Base-by-base conservation (phyloP, 2,113 vertebrate genomes). In the Condylura cristata region DNA sequence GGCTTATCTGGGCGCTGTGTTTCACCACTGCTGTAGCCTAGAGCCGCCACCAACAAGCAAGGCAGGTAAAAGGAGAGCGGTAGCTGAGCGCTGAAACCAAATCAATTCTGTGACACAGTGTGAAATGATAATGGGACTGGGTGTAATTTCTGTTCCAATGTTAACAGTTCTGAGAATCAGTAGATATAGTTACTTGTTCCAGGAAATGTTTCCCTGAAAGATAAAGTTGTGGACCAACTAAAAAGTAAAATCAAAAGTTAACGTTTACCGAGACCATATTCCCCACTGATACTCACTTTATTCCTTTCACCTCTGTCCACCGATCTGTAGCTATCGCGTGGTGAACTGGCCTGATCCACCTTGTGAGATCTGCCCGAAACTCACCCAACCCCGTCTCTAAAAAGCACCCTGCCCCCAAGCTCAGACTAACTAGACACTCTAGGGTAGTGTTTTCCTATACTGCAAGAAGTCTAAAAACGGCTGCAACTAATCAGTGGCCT, bases 161-260 rank as follows among this genome's bases (percentile, higher is more conserved):
- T 81, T 92, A 95, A 41, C 63, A 84, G 41, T 94, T 83, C 61
- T 89, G 71, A 76, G 76, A 71, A 82, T 66, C 89, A 91, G 83
- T 51, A 80, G 85, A 97, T 20, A 85, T 90, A 90, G 24, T 48
- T 61, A 41, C n/a, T 84, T 95, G 46, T 87, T 88, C 46, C 44
- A 94, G 86, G 70, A 94, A 94, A 88, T 5, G 34, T 87, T 91
- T 91, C 56, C 56, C 46, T 90, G 46, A 93, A 95, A 89, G 93
- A 85, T 92, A 90, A 87, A 89, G 74, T 48, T 37, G 22, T 87
- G 34, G 94, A 65, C 39, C 82, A 96, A 60, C 51, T 66, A 66
- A 91, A 65, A 48, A 68, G 46, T 83, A 32, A 63, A 66, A 34
- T 83, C 12, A 63, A 66, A 66, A 34, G 63, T 66, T n/a, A 17